Conservation (phyloP, 1,140 invertebrate genomes). For the Eumaeus atala region DNA sequence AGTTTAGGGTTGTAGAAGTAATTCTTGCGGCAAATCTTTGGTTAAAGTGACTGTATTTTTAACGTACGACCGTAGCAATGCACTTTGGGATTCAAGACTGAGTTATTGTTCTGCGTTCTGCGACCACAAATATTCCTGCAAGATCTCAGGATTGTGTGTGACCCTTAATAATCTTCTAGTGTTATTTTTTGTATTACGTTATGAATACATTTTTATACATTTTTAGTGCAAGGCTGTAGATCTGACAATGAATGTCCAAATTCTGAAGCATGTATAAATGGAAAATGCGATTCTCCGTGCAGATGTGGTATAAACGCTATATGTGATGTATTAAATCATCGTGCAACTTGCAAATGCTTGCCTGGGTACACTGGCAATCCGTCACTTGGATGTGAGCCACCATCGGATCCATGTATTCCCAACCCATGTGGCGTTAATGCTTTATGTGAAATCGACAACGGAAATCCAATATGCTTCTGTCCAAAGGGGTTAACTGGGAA, state of each 20-base stretch:
- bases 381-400: slow-evolving; percentile 75
- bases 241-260: slow-evolving; percentile 80
- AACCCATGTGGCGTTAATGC: slow-evolving; percentile 91
- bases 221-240: slow-evolving; percentile 80
- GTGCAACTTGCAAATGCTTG: slow-evolving; percentile 84
- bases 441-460: slow-evolving; percentile 88
- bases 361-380: slow-evolving; percentile 84
- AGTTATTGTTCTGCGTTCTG: too few species aligned
- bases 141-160: too few species aligned
- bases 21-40: too few species aligned
- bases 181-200: background rate
- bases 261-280: slow-evolving; percentile 83
- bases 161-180: background rate
- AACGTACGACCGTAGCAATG: too few species aligned
- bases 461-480: slow-evolving; percentile 91
- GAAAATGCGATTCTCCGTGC: slow-evolving; percentile 83
- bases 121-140: too few species aligned
- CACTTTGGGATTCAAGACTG: too few species aligned
- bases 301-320: slow-evolving; percentile 84
- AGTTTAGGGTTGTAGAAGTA: too few species aligned
- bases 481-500: slow-evolving; percentile 92
- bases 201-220: slow-evolving; percentile 14
- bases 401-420: slow-evolving; percentile 83
- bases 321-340: slow-evolving; percentile 85
- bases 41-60: too few species aligned